Base-by-base conservation (phyloP, 2,113 vertebrate genomes). In the Cebus imitator region DNA sequence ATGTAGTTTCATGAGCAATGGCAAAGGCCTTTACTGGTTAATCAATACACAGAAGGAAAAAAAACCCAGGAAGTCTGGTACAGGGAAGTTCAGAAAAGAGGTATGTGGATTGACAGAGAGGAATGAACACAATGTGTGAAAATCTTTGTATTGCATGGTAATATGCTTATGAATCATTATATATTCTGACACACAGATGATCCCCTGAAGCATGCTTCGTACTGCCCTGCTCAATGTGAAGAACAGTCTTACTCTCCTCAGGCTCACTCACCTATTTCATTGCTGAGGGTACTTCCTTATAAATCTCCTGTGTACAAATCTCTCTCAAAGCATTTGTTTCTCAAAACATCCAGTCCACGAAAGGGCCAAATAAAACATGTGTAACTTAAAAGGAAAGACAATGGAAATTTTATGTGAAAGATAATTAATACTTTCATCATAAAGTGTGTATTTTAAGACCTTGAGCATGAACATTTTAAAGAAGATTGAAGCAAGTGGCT, bases 391-490 rank as follows among this genome's bases (percentile, higher is more conserved):
- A 91, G 6, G 23, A 81, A 81, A 75, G 14, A 90, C 32, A 20
- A 87, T 76, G 25, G 10, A 73, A 79, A 89, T 57, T 84, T 72
- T 55, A 27, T 35, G 27, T 48, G 45, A 89, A 84, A 92, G 50
- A 57, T 89, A 96, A 90, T 58, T 58, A 92, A 75, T 20, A 48
- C n/a, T 80, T 89, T 66, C 32, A 89, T 80, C 45, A 96, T 72
- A 92, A 89, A 80, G 55, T 21, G 18, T 64, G 2, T 35, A 61
- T 83, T 89, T 89, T 83, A 88, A 87, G 27, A 70, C 37, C 13
- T 1, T 83, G 50, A 83, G 52, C 61, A 83, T 6, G 10, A 84
- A 43, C 58, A 84, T 78, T 72, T 87, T 78, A 70, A 84, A 84
- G 58, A 84, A 61, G 43, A 52, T n/a, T 52, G 7, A 83, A 84